Base-by-base conservation (phyloP, 2,888 invertebrate species). In the Bruchidius siliquastri region DNA sequence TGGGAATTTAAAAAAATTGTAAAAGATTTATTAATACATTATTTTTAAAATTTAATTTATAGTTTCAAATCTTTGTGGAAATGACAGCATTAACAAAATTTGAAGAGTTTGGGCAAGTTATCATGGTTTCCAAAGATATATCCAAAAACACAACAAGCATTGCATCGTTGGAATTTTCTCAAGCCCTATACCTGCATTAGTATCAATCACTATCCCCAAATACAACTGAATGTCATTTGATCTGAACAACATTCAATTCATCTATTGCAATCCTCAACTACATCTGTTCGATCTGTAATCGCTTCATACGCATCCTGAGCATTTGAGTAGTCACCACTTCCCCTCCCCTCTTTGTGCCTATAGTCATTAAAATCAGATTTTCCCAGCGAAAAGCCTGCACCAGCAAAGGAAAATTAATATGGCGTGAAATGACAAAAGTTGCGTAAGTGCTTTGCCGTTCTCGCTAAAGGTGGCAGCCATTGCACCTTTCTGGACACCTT, bases 281-380 rank as follows among this genome's bases (percentile, higher is more conserved):
- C 77, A 77, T 77, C 75, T 77, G 77, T 76, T 74, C 73, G 71
- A 67, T 21, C 22, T 10, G 22, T 77, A 77, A 77, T 77, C 77
- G 74, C 71, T 74, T 76, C 75, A 74, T 73, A 74, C 73, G 74
- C 73, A 71, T 74, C 66, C 70, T 74, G 71, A 72, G 72, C 75
- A 73, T 70, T 32, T 74, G 75, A 76, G 75, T 77, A 75, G 32
- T 72, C 30, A 22, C 71, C 49, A 74, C n/a, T 71, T 73, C 72
- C 73, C 74, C 70, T 68, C 72, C 74, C 74, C 74, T 69, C 76
- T 76, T 72, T 75, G 73, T 73, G 73, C 72, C 75, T 71, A 69
- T 67, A 73, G 73, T 77, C 76, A 77, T 77, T 77, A 77, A 77
- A 77, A 77, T 77, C 77, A 76, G 76, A 76, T 77, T 77, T 75